Evolutionary conservation across 1,140 invertebrate genomes (phyloP).

Genomic region (Sycophaga agraensis): DNA sequence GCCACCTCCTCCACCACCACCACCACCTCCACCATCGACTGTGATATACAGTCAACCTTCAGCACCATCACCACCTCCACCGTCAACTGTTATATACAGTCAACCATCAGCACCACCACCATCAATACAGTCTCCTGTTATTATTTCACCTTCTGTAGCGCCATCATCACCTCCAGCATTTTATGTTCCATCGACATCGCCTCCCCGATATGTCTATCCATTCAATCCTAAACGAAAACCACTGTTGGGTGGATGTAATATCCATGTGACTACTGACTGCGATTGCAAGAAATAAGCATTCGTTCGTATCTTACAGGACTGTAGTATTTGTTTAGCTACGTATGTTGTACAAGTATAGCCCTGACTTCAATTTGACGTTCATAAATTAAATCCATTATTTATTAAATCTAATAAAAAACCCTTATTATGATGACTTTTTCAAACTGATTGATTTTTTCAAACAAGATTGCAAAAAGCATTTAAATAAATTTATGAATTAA

Average conservation of each 20-base stretch:
- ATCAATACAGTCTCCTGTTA: neutral
- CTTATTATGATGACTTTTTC: too few relatives aligned
- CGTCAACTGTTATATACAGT: neutral
- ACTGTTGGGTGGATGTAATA: slow-evolving; percentile 1
- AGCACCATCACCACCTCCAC: neutral
- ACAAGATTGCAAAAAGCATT: neutral
- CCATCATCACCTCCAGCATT: neutral
- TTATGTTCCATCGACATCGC: too few relatives aligned
- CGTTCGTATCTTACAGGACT: neutral
- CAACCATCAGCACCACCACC: neutral
- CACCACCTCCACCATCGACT: neutral
- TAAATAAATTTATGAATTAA: slow-evolving; percentile 17
- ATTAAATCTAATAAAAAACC: neutral
- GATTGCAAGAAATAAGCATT: slow-evolving; percentile 15
- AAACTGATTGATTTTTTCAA: too few relatives aligned
- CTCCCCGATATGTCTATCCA: too few relatives aligned
- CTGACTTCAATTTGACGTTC: neutral
- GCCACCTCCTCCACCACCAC: neutral
- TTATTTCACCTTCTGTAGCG: neutral
- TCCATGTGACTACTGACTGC: slow-evolving; percentile 8
- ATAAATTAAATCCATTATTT: neutral
- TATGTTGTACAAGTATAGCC: neutral
- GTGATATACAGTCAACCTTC: too few relatives aligned
- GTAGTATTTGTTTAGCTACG: neutral
- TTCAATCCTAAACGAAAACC: neutral